Conservation (phyloP, 2,888 invertebrate genomes). For the Gnatocerus cornutus region DNA sequence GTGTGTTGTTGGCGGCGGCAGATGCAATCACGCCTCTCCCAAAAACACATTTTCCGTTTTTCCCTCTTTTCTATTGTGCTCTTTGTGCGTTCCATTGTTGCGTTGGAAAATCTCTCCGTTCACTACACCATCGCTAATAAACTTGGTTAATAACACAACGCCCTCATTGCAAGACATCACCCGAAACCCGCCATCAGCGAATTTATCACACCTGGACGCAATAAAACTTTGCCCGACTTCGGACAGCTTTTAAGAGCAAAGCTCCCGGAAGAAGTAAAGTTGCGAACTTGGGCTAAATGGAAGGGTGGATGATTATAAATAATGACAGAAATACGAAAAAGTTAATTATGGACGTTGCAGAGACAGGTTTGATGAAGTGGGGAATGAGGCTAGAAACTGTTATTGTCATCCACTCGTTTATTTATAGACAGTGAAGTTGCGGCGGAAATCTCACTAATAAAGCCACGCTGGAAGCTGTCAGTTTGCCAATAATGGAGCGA, state of each 20-base stretch:
- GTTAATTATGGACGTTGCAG: not conserved
- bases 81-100: conserved; percentile 26
- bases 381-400: conserved; percentile 13
- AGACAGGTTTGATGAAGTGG: not conserved
- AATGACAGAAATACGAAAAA: not conserved
- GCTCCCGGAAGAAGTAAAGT: not conserved
- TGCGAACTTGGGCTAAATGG: not conserved
- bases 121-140: conserved; percentile 20
- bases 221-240: conserved; percentile 12
- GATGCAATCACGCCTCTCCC: conserved; percentile 37
- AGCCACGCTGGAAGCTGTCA: conserved; percentile 38
- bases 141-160: conserved; percentile 21
- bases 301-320: not conserved
- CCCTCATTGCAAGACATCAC: conserved; percentile 4
- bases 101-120: conserved; percentile 22
- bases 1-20: conserved; percentile 24
- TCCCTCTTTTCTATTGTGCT: conserved; percentile 19
- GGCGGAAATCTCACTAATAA: conserved; percentile 43
- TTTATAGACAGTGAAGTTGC: conserved; percentile 23
- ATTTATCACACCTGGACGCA: conserved; percentile 27
- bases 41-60: conserved; percentile 42
- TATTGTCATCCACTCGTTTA: conserved; percentile 28
- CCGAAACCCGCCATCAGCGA: conserved; percentile 8
- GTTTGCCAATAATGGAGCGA: conserved; percentile 35
- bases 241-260: conserved; percentile 13